Evolutionary conservation across 1,140 invertebrate species (phyloP).

Genomic region (Trialeurodes vaporariorum): DNA sequence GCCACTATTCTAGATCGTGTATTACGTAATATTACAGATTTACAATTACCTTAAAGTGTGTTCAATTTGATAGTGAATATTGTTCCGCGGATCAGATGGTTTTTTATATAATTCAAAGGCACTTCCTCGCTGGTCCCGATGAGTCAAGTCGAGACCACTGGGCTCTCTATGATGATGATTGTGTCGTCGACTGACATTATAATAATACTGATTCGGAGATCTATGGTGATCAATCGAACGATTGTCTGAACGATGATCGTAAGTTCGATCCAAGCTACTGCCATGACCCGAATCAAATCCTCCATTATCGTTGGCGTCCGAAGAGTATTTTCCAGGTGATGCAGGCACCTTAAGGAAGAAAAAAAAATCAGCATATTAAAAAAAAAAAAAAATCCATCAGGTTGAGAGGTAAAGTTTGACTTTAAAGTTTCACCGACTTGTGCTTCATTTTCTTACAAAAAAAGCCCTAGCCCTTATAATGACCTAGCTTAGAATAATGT

Average conservation of each 20-base stretch:
- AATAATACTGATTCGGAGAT: constrained; percentile 42
- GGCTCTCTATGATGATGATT: constrained; percentile 40
- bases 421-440: no score
- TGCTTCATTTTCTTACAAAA: no score
- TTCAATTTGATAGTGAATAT: constrained; percentile 27
- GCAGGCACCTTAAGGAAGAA: constrained; percentile 23
- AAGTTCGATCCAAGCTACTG: constrained; percentile 37
- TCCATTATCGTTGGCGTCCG: constrained; percentile 24
- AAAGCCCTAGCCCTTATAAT: no score
- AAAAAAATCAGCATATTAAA: neutral
- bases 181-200: constrained; percentile 40
- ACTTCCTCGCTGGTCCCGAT: constrained; percentile 81
- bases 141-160: constrained; percentile 54
- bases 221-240: constrained; percentile 29
- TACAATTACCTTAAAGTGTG: constrained; percentile 18
- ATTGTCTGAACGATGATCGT: constrained; percentile 30
- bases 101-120: constrained; percentile 92
- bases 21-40: no score
- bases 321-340: constrained; percentile 25
- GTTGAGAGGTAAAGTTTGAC: no score
- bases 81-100: constrained; percentile 40
- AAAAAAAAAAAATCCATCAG: constrained; percentile 14
- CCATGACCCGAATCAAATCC: constrained; percentile 40
- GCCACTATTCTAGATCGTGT: no score
- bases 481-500: no score